Evolutionary conservation across 2,888 invertebrate species (phyloP).

Genomic region (Erebia epiphron): DNA sequence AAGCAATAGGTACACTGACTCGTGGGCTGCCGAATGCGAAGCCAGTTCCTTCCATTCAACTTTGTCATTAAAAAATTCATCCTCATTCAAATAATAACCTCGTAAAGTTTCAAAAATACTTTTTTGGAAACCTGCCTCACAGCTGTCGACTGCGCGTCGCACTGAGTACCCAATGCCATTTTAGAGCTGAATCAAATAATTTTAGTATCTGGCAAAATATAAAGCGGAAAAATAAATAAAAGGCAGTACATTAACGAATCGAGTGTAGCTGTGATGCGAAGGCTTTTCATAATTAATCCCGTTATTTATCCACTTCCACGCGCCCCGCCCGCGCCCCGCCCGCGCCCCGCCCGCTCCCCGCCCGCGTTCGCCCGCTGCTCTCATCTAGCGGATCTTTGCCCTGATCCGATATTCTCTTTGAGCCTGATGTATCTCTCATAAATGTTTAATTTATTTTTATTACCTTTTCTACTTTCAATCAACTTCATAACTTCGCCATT

Average conservation of each 20-base stretch:
- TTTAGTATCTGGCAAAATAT: background rate
- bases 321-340: background rate
- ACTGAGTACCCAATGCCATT: too few relatives aligned
- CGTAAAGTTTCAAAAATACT: too few relatives aligned
- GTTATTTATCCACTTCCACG: background rate
- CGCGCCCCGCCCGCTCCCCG: background rate
- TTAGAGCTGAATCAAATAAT: too few relatives aligned
- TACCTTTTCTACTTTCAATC: background rate
- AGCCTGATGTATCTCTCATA: background rate
- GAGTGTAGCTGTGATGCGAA: background rate
- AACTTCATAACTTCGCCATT: background rate
- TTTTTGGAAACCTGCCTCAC: too few relatives aligned
- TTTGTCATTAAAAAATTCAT: too few relatives aligned
- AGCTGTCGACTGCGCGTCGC: too few relatives aligned
- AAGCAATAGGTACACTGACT: too few relatives aligned
- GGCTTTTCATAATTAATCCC: constrained; percentile 7
- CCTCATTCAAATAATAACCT: too few relatives aligned
- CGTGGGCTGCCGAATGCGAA: too few relatives aligned
- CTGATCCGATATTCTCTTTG: constrained; percentile 4
- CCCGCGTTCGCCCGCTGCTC: background rate
- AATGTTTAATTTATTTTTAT: constrained; percentile 4
- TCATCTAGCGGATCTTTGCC: background rate
- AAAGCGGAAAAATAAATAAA: background rate
- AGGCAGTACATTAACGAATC: background rate
- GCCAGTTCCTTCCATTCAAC: too few relatives aligned